Percentiles rank a stretch among this genome's conserved stretches.
These are phyloP conservation scores for Piezodorus guildinii DNA, from an alignment of 1,140 invertebrate species.

Conservation along the genomic window DNA sequence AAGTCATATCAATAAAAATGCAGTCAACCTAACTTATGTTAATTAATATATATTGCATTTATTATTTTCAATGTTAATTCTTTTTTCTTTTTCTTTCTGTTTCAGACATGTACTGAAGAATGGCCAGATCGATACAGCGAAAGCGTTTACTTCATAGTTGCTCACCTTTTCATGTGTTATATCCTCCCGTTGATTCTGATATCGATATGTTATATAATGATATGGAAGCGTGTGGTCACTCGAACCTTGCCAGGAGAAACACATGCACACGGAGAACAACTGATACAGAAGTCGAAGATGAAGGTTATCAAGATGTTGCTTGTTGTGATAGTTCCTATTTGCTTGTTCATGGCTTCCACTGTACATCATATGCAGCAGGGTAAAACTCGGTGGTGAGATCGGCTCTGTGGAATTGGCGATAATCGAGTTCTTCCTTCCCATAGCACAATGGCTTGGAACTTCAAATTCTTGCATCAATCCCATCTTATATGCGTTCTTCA, in stretches of 20 bases:
- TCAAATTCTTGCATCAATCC: conserved; percentile 40
- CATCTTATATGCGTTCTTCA: conserved; percentile 53
- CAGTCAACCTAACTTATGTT: no score
- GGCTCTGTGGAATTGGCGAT: conserved; percentile 31
- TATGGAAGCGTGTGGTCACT: conserved; percentile 37
- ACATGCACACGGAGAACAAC: conserved; percentile 28
- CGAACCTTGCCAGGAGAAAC: conserved; percentile 31
- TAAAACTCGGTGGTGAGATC: conserved; percentile 35
- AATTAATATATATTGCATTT: no score
- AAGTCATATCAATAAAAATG: no score
- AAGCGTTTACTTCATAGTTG: conserved; percentile 43
- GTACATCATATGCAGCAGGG: conserved; percentile 40
- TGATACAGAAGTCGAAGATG: conserved; percentile 29
- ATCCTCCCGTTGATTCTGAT: conserved; percentile 42
- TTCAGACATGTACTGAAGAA: conserved; percentile 35
- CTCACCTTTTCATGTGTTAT: conserved; percentile 46
- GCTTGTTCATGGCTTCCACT: conserved; percentile 53
- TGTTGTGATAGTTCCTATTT: conserved; percentile 49
- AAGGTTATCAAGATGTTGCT: conserved; percentile 53
- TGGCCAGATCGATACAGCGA: conserved; percentile 38
- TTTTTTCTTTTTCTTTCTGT: background rate
- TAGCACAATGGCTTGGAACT: conserved; percentile 53
- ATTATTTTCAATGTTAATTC: no score
- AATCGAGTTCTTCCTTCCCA: conserved; percentile 38
- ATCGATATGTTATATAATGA: conserved; percentile 42